A percentile compares a stretch with the other conserved stretches of the same genome.
Conservation (phyloP, 2,797 vertebrate genomes). For the Hippoglossus hippoglossus region DNA sequence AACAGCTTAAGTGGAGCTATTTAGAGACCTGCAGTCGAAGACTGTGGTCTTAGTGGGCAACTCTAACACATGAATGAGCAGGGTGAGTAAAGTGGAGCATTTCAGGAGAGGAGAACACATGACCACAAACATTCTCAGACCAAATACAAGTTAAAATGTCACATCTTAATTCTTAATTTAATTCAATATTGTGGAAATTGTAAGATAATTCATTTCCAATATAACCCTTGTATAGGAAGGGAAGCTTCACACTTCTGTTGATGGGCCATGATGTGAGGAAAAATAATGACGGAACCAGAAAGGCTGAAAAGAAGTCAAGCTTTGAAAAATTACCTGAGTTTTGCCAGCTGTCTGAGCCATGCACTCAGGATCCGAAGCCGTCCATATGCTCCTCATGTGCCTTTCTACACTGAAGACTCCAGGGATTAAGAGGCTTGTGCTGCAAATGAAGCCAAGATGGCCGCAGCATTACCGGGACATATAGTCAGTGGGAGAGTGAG, state of each 20-base stretch:
- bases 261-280: slow-evolving; percentile 50
- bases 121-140: slow-evolving; percentile 17
- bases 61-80: slow-evolving; percentile 58
- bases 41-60: slow-evolving; percentile 66
- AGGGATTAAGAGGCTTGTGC: slow-evolving; percentile 78
- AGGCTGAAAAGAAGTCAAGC: slow-evolving; percentile 65
- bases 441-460: slow-evolving; percentile 78
- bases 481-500: slow-evolving; percentile 38
- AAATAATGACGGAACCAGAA: slow-evolving; percentile 68
- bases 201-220: too few relatives aligned
- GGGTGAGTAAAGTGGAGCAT: slow-evolving; percentile 49
- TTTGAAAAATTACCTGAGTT: slow-evolving; percentile 75
- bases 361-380: slow-evolving; percentile 73
- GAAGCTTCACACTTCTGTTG: slow-evolving; percentile 32
- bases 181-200: not conserved
- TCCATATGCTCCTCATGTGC: slow-evolving; percentile 72
- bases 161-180: slow-evolving; percentile 15
- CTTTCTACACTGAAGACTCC: slow-evolving; percentile 77
- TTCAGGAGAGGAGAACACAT: slow-evolving; percentile 29
- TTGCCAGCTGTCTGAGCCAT: slow-evolving; percentile 65
- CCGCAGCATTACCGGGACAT: slow-evolving; percentile 61
- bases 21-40: slow-evolving; percentile 64
- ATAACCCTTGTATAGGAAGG: not conserved
- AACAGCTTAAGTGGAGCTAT: slow-evolving; percentile 69
- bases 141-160: slow-evolving; percentile 20